phyloP scores from a whole-genome alignment of 2,113 vertebrate genomes.

The Platichthys flesus region DNA sequence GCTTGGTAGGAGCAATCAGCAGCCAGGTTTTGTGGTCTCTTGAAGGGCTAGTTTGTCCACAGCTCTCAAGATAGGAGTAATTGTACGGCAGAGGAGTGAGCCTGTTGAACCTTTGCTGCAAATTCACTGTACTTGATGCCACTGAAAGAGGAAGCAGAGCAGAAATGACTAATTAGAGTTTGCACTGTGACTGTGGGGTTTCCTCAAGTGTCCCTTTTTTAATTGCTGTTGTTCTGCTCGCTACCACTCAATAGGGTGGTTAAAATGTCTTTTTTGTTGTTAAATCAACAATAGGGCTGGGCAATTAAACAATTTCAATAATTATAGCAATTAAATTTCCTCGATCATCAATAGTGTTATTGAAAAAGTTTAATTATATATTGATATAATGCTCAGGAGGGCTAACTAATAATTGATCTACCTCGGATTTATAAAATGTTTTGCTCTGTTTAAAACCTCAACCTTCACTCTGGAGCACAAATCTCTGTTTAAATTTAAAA shows the following conservation, averaged over 20 bases:
- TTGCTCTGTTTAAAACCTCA: too few relatives aligned
- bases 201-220: constrained; percentile 67
- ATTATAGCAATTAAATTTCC: too few relatives aligned
- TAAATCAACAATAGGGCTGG: too few relatives aligned
- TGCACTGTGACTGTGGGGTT: constrained; percentile 66
- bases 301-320: too few relatives aligned
- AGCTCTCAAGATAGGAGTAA: constrained; percentile 24
- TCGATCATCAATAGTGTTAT: too few relatives aligned
- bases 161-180: constrained; percentile 67
- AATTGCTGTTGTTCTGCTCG: constrained; percentile 26
- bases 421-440: too few relatives aligned
- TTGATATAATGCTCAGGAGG: too few relatives aligned
- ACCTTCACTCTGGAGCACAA: too few relatives aligned
- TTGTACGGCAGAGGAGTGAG: not conserved
- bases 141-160: constrained; percentile 48
- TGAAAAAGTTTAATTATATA: too few relatives aligned
- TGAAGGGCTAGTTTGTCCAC: constrained; percentile 34
- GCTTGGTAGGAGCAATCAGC: constrained; percentile 49
- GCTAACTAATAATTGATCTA: too few relatives aligned
- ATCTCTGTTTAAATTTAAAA: too few relatives aligned
- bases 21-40: constrained; percentile 46
- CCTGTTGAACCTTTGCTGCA: not conserved
- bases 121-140: constrained; percentile 12
- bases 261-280: not conserved
- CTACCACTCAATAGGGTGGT: not conserved